Evolutionary conservation across 2,113 vertebrate genomes (phyloP), one percentile per base, ranked within the genome.

Genomic region (Rhinoptilus africanus): DNA sequence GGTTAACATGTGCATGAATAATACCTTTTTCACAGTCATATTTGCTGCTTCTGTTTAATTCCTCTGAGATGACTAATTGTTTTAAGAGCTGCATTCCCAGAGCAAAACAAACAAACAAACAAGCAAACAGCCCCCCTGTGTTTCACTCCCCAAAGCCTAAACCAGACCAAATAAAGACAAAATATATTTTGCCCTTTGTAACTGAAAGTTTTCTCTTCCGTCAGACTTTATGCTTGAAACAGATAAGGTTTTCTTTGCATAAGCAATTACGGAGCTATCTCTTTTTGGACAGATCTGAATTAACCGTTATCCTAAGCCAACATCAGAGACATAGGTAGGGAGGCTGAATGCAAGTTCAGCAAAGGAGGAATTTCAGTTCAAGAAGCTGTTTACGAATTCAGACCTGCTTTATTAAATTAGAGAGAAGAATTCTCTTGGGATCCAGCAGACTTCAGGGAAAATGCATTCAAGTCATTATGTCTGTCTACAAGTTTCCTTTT

Each of bases 301-400:
- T 97, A 97, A 91, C 95, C 45, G 43, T 96, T 92, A 92, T 92
- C 89, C 88, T 97, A 94, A 95, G 93, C 88, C 85, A 89, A 97
- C 92, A 97, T 97, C 89, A 96, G 97, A 98, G 88, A 74, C 54
- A 69, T 53, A 96, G 88, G 93, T 93, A 93, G 91, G 9, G 45
- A 96, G 92, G 75, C 84, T 94, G 82, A 96, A 94, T 83, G 73
- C 28, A 95, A 95, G 89, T 96, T 97, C 88, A 88, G 88, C 53
- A 91, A 96, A 95, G 84, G 57, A 93, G 85, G 94, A 92, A 90
- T 95, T 87, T 93, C 88, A 69, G 59, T 96, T 96, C 45, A 95
- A 76, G 88, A 59, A 96, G 76, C 82, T 89, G 88, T 63, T 95
- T 92, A 91, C 80, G 79, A 96, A 96, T 93, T 83, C 69, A 84